Conservation (phyloP, 2,113 vertebrate species). For the Glaucidium brasilianum region DNA sequence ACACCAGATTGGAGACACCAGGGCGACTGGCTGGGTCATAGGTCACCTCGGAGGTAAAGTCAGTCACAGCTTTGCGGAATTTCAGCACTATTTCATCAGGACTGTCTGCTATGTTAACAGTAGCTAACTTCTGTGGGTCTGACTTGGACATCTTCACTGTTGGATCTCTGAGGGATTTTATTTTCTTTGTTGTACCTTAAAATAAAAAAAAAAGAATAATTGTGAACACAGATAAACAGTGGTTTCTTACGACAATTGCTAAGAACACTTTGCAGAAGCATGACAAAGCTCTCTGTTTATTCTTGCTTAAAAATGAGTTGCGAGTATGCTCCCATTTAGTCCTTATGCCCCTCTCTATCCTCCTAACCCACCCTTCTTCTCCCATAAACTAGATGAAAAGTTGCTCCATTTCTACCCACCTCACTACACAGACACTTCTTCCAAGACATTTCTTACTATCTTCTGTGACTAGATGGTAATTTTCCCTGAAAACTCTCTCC, state of each 20-base stretch:
- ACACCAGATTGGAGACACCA: conserved; percentile 91
- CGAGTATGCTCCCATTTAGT: background rate
- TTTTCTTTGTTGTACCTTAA: conserved; percentile 83
- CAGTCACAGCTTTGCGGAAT: conserved; percentile 90
- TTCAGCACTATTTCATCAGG: conserved; percentile 88
- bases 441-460: background rate
- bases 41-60: conserved; percentile 92
- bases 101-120: conserved; percentile 84
- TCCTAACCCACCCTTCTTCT: background rate
- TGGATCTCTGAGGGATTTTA: conserved; percentile 93
- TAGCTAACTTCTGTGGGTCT: conserved; percentile 85
- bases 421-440: background rate
- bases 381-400: background rate
- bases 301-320: background rate
- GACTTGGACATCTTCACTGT: conserved; percentile 95
- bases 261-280: background rate
- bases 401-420: background rate
- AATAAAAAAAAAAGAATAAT: background rate
- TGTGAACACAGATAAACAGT: background rate
- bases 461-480: background rate
- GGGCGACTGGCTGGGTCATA: conserved; percentile 82
- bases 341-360: background rate
- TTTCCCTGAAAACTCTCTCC: background rate
- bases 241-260: background rate
- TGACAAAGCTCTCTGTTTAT: background rate